phyloP scores from a whole-genome alignment of 2,888 invertebrate genomes.

The Sarcophaga carnaria region DNA sequence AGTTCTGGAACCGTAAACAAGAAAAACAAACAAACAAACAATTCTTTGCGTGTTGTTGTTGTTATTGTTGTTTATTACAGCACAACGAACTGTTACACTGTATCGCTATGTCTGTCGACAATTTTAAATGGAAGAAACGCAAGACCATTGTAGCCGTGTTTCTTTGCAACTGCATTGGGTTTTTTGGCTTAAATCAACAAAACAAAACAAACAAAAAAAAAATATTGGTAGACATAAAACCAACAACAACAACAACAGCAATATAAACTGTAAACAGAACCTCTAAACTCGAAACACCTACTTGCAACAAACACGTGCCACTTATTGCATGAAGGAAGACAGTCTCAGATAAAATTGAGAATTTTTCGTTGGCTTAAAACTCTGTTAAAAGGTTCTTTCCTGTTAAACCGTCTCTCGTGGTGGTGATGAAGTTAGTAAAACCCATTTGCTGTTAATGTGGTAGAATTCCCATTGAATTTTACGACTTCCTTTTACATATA shows the following conservation, averaged over 20 bases:
- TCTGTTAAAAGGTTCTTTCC: slow-evolving; percentile 14
- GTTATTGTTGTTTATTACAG: neutral
- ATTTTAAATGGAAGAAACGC: neutral
- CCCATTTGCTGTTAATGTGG: neutral
- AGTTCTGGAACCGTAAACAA: slow-evolving; percentile 48
- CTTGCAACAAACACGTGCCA: slow-evolving; percentile 54
- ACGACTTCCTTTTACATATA: slow-evolving; percentile 59
- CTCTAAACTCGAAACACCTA: neutral
- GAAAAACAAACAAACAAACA: slow-evolving; percentile 20
- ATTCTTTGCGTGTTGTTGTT: neutral
- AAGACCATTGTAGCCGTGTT: slow-evolving; percentile 9
- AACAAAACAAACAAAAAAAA: slow-evolving; percentile 1
- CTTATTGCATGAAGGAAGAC: slow-evolving; percentile 10
- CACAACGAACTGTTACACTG: slow-evolving; percentile 20
- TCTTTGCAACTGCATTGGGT: slow-evolving; percentile 17
- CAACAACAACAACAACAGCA: neutral
- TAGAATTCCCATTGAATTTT: slow-evolving; percentile 58
- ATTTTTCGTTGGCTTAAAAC: neutral
- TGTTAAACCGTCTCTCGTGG: neutral
- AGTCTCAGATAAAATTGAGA: neutral
- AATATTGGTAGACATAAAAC: slow-evolving; percentile 22
- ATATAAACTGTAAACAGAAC: neutral
- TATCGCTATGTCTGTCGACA: neutral
- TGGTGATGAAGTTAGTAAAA: slow-evolving; percentile 8
- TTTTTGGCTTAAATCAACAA: neutral